Evolutionary conservation across 2,888 invertebrate genomes (phyloP), one percentile per base, ranked within the genome.

Genomic region (Allolobophora icterica): DNA sequence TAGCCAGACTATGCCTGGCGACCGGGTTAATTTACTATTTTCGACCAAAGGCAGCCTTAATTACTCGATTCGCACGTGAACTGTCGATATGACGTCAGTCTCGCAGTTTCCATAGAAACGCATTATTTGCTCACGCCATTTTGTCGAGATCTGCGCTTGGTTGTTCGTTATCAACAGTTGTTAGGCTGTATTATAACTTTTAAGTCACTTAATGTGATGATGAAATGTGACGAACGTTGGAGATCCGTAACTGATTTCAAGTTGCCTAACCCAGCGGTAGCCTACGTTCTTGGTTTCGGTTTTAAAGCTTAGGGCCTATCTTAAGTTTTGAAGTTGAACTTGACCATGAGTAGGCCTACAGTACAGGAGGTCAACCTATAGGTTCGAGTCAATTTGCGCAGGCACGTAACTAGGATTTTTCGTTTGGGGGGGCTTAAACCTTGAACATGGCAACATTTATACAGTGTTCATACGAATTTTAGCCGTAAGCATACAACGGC

Each of bases 31-130:
- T 71, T 71, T n/a, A 30, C 71, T 71, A 71, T 71, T 71, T 71
- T 71, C 71, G 71, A 71, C 30, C n/a, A 71, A 71, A 71, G 30
- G 71, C 71, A 71, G 71, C 71, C 71, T 30, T 71, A 71, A 71
- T n/a, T 71, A 71, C 30, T n/a, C 71, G 71, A 71, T 71, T 71
- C 71, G 71, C 71, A 71, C 71, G n/a, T 71, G 30, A 71, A 71
- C 71, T 71, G 71, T 1, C 11, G n/a, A 11, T n/a, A n/a, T 71
- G 71, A 71, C 71, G 71, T n/a, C 71, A 71, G 30, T n/a, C n/a
- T 71, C 30, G 30, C n/a, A 11, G 8, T 30, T 71, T 30, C 71
- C 71, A 71, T 71, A 71, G 71, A 71, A 71, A 71, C 71, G 0
- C n/a, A 71, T 71, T 71, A 71, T 71, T n/a, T 71, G 4, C 11